Evolutionary conservation across 2,113 vertebrate genomes (phyloP), one percentile per base, ranked within the genome.

Genomic region (Rousettus leschenaultii): DNA sequence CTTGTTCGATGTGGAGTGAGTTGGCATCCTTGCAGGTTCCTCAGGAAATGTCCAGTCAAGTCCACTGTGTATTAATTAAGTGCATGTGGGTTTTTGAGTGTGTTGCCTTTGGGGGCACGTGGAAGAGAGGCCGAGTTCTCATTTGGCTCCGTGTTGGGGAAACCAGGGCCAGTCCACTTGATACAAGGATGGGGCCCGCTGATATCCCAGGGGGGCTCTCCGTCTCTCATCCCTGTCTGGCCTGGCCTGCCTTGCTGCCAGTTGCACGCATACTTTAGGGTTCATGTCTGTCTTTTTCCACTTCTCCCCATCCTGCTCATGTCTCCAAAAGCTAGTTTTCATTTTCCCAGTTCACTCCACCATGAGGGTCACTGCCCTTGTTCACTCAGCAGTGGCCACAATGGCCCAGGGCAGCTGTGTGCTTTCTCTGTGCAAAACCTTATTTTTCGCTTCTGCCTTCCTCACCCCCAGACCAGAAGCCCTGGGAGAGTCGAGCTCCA

Each of bases 131-230:
- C 28, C 24, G n/a, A 33, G 21, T 26, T 53, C 80, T 71, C 79
- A 21, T 9, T 83, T 7, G 68, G 63, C n/a, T 73, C 65, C 13
- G 15, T 0, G 6, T 11, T 26, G 40, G 28, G 45, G 78, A 35
- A 26, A 45, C 65, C 48, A 43, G 53, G 61, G 18, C 21, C 24
- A 16, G 18, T 83, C 33, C 8, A 13, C 71, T 21, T 13, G 0
- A 24, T 3, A 28, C 5, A 13, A 43, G 33, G 33, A 75, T 13
- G 28, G 28, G 45, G 71, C 26, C 19, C 5, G 73, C 18, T 24
- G 51, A 26, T 35, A 18, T 2, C 40, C 0, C 0, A 6, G 3
- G 15, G 59, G 74, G 9, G 7, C 26, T 1, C 18, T 65, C 18
- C 0, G 11, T 35, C 12, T n/a, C 66, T 8, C 0, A 48, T 5